phyloP scores from a whole-genome alignment of 1,140 invertebrate species.

The Dermatophagoides farinae region DNA sequence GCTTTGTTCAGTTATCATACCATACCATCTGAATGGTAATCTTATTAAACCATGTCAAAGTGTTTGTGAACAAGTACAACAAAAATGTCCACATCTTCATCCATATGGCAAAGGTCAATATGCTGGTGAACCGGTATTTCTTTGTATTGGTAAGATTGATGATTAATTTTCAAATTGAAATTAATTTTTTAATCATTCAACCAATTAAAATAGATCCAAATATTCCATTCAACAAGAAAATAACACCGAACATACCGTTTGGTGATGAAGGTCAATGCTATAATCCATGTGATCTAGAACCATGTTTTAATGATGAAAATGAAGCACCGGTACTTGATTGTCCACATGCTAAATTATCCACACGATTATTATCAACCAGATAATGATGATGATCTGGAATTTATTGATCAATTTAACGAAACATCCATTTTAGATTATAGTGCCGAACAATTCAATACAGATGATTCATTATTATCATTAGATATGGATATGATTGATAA shows the following conservation, averaged over 20 bases:
- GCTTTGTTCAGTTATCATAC: slow-evolving; percentile 20
- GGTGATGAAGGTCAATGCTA: slow-evolving; percentile 15
- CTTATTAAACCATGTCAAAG: slow-evolving; percentile 19
- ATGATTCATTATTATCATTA: no score
- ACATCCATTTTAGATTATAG: no score
- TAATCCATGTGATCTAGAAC: slow-evolving; percentile 8
- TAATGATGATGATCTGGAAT: no score
- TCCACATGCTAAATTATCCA: background rate
- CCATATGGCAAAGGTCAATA: slow-evolving; percentile 20
- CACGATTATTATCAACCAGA: no score
- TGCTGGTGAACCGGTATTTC: slow-evolving; percentile 21
- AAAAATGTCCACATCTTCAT: slow-evolving; percentile 21
- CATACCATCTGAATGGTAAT: slow-evolving; percentile 12
- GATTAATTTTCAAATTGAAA: background rate
- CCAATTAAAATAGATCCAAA: slow-evolving; percentile 11
- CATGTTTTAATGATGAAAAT: background rate
- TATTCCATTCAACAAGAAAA: slow-evolving; percentile 19
- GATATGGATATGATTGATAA: background rate
- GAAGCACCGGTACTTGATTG: background rate
- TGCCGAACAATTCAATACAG: no score
- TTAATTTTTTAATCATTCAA: background rate
- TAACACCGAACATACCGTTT: slow-evolving; percentile 13
- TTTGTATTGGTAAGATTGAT: slow-evolving; percentile 19
- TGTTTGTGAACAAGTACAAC: slow-evolving; percentile 20
- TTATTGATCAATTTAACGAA: no score